These are phyloP conservation scores for Gibbula magus DNA, from an alignment of 2,888 invertebrate genomes.

Conservation along the genomic window DNA sequence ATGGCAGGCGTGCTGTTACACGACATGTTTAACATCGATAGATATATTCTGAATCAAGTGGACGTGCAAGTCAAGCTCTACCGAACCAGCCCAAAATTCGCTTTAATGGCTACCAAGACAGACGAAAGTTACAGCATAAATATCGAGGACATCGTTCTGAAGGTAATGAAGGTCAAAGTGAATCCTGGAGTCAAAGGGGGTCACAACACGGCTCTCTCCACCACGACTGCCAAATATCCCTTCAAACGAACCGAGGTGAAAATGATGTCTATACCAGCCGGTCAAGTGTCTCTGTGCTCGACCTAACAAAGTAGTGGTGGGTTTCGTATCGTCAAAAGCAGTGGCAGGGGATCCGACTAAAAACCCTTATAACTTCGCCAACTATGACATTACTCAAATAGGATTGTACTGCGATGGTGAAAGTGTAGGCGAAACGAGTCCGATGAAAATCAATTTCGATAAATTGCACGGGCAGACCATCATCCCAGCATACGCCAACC, in stretches of 20 bases:
- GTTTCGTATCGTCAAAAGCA: neutral
- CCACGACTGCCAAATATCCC: neutral
- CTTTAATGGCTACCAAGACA: slow-evolving; percentile 5
- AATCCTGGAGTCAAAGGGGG: slow-evolving; percentile 39
- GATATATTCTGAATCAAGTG: slow-evolving; percentile 31
- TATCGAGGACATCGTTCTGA: slow-evolving; percentile 3
- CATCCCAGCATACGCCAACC: neutral
- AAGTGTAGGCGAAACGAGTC: neutral
- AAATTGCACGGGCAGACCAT: too few species aligned
- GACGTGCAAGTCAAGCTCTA: slow-evolving; percentile 25
- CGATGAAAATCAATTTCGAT: too few species aligned
- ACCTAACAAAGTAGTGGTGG: neutral
- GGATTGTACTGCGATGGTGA: neutral
- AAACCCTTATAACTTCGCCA: neutral
- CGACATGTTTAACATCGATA: slow-evolving; percentile 26
- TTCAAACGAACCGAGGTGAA: neutral
- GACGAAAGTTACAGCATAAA: neutral
- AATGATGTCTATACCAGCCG: neutral
- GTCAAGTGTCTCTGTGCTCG: neutral
- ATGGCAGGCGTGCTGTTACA: slow-evolving; percentile 25
- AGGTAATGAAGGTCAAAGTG: neutral
- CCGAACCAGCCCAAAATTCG: slow-evolving; percentile 19
- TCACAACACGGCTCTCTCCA: slow-evolving; percentile 22
- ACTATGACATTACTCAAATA: neutral
- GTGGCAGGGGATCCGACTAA: neutral